Evolutionary conservation across 1,140 invertebrate genomes (phyloP).

Genomic region (Trachymyrmex septentrionalis): DNA sequence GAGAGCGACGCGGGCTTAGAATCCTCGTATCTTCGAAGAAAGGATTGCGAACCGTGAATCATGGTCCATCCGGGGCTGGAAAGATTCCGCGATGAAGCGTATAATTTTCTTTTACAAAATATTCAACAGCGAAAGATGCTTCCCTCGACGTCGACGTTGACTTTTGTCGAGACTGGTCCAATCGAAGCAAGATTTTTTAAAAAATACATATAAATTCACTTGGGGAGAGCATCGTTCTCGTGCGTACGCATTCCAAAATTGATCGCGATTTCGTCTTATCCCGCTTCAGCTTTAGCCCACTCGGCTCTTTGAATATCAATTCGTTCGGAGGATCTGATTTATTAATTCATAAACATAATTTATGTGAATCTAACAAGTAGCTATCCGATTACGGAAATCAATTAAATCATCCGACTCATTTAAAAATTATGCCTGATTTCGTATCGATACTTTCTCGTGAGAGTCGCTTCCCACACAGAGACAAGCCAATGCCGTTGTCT

Average conservation of each 20-base stretch:
- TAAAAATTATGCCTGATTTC: neutral
- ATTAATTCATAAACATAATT: conserved; percentile 8
- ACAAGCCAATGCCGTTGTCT: neutral
- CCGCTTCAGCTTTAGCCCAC: neutral
- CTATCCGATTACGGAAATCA: neutral
- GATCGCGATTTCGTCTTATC: neutral
- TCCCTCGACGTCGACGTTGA: neutral
- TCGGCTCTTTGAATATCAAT: neutral
- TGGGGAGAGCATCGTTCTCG: neutral
- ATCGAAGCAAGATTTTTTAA: too few relatives aligned
- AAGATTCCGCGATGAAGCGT: conserved; percentile 6
- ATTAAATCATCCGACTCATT: neutral
- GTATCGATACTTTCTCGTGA: neutral
- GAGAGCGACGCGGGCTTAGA: conserved; percentile 51
- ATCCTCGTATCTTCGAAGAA: conserved; percentile 34
- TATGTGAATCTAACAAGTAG: neutral
- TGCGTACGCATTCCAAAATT: neutral
- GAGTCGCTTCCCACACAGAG: neutral
- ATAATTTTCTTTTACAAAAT: conserved; percentile 24
- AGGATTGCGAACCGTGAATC: conserved; percentile 68
- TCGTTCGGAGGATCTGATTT: neutral
- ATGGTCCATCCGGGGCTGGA: conserved; percentile 34
- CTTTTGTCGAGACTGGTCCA: neutral
- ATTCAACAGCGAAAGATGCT: neutral
- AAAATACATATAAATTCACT: neutral